Base-by-base conservation (phyloP, 2,888 invertebrate genomes). In the Eupithecia insigniata region DNA sequence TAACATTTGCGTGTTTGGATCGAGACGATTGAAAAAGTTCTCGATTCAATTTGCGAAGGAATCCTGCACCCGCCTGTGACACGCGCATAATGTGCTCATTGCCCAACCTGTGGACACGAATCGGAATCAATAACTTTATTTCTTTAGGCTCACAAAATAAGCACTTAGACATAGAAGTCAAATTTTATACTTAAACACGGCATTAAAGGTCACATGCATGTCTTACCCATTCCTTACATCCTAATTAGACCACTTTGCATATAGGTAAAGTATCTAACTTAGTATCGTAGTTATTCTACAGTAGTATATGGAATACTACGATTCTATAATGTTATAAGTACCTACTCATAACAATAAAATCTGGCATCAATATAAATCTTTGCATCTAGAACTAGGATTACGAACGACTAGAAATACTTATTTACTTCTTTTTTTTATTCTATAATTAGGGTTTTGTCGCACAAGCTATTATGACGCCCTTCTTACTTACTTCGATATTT, bases 21-120 rank as follows among this genome's bases (percentile, higher is more conserved):
- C 30, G 30, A 78, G 82, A 82, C 79, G 74, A 79, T 83, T 82
- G 78, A 78, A 83, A 77, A 85, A 86, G 82, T 87, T 87, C 71
- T 22, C 71, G 70, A 74, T 74, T 72, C 67, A 70, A 74, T 74
- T 72, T 70, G 39, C 34, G 65, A 67, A 67, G 62, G 65, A 70
- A 69, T 72, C 71, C 61, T 64, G 69, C 69, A 36, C 16, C 28
- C 64, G 69, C 30, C 61, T 62, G 67, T 16, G 39, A 26, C 18
- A 10, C 28, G 14, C 58, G 28, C 58, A 16, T 6, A 0, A 14
- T 1, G 14, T 5, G 16, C n/a, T n/a, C n/a, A n/a, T n/a, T n/a
- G n/a, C n/a, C n/a, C n/a, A n/a, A n/a, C n/a, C n/a, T n/a, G n/a
- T n/a, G n/a, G n/a, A n/a, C n/a, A n/a, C n/a, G n/a, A n/a, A n/a